A percentile compares a stretch with the other conserved stretches of the same genome.
Evolutionary conservation across 2,888 invertebrate species (phyloP).

Genomic region (Dryocosmus kuriphilus): DNA sequence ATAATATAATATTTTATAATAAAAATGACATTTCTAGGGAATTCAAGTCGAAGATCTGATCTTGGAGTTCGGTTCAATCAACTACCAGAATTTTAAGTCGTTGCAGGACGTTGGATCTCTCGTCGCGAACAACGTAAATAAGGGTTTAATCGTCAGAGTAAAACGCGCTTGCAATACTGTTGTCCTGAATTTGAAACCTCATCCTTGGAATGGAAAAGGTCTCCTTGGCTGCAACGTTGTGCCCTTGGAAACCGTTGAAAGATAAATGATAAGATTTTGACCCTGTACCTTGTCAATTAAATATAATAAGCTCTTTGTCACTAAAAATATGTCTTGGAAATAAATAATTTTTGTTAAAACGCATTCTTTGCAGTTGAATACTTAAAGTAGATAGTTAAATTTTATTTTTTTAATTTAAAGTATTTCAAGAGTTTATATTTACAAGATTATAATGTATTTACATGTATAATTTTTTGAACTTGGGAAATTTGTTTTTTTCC

Average conservation of each 20-base stretch:
- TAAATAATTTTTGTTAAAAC: not conserved
- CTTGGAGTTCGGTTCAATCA: conserved; percentile 88
- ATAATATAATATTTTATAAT: not conserved
- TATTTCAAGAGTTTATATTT: too few species aligned
- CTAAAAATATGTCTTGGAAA: not conserved
- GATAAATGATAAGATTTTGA: conserved; percentile 4
- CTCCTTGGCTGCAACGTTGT: conserved; percentile 87
- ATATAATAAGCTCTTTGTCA: not conserved
- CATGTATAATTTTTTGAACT: too few species aligned
- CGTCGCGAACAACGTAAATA: conserved; percentile 82
- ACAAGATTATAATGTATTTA: too few species aligned
- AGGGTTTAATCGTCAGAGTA: conserved; percentile 79
- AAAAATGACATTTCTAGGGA: conserved; percentile 80
- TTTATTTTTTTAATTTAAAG: too few species aligned
- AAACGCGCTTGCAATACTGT: conserved; percentile 79
- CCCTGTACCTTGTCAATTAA: not conserved
- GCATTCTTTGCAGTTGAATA: not conserved
- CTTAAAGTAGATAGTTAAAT: too few species aligned
- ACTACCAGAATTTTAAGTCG: conserved; percentile 84
- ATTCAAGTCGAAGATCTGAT: conserved; percentile 85
- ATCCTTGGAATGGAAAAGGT: conserved; percentile 88
- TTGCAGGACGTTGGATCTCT: conserved; percentile 85
- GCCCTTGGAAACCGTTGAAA: conserved; percentile 75
- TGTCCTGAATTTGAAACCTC: conserved; percentile 83
- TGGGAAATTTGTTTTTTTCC: not conserved